Evolutionary conservation across 2,797 vertebrate genomes (phyloP), one percentile per base, ranked within the genome.

Genomic region (Emys orbicularis): DNA sequence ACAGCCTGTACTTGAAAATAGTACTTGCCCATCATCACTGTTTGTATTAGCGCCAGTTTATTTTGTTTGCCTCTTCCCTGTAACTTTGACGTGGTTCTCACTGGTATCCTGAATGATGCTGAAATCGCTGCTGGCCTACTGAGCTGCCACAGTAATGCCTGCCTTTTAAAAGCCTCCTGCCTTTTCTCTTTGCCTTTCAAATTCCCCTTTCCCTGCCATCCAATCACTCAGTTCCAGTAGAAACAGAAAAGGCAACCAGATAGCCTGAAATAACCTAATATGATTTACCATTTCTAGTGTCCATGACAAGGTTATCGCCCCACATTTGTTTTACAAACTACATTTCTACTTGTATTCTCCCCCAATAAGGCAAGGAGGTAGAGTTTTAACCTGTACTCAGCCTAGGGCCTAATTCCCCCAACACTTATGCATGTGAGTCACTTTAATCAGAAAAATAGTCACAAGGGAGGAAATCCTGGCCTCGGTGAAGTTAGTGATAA

Each of bases 61-160:
- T 5, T 12, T 3, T 57, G 18, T 57, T 89, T 89, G 83, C 54
- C 25, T 65, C 90, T 82, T 86, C 84, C 88, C 88, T 80, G 72
- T 12, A 93, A 44, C 81, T 88, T 54, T 92, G 92, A 56, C 12
- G 99, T 99, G 99, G 98, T 98, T 96, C 98, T 99, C 87, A 88
- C 98, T 83, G 97, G 98, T 96, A 92, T 99, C 31, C 98, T 99
- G 94, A 97, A 52, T 12, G 99, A 99, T 6, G 98, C 98, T 94
- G 98, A 99, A 10, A 96, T 99, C 65, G 97, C 98, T 89, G 98
- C 98, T 83, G 99, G 98, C 47, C 92, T 99, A 79, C 98, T 97
- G 76, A 98, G 97, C 92, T 99, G 98, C 94, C 19, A 98, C 97
- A 98, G 98, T 99, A 98, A 99, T 44, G 49, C 27, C 61, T 72